phyloP scores from a whole-genome alignment of 2,797 vertebrate genomes.

The Lagocephalus sceleratus region DNA sequence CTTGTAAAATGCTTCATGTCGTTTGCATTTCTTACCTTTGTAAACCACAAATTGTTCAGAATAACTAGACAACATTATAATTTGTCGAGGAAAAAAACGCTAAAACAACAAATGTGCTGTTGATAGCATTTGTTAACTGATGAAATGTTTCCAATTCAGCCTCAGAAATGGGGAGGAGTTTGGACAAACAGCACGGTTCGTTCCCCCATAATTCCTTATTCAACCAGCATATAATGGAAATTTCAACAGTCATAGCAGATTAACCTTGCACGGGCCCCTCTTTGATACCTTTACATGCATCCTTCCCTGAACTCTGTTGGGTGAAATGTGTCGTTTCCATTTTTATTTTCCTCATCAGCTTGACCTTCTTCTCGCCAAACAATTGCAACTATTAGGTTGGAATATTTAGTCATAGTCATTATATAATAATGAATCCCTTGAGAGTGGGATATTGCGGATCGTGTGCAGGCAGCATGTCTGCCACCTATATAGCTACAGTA shows the following conservation, averaged over 20 bases:
- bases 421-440: constrained; percentile 87
- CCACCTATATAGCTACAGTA: constrained; percentile 35
- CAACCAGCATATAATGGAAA: constrained; percentile 81
- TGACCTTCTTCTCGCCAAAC: constrained; percentile 90
- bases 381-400: constrained; percentile 90
- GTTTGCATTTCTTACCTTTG: too few species aligned
- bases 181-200: constrained; percentile 72
- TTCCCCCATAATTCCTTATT: constrained; percentile 80
- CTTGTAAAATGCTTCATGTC: constrained; percentile 26
- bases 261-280: constrained; percentile 84
- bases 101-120: constrained; percentile 22
- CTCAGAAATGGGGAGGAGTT: constrained; percentile 58
- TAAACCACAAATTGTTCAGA: too few species aligned
- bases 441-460: constrained; percentile 67
- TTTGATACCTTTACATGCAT: constrained; percentile 92
- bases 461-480: constrained; percentile 24
- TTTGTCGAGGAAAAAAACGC: too few species aligned
- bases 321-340: constrained; percentile 91
- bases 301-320: constrained; percentile 85
- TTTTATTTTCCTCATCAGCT: constrained; percentile 79
- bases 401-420: constrained; percentile 87
- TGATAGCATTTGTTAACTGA: constrained; percentile 57
- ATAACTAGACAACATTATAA: too few species aligned
- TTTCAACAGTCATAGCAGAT: constrained; percentile 97
- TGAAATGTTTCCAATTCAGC: too few species aligned